Base-by-base conservation (phyloP, 64 coral and sea anemone genomes). In the Montipora cactus region DNA sequence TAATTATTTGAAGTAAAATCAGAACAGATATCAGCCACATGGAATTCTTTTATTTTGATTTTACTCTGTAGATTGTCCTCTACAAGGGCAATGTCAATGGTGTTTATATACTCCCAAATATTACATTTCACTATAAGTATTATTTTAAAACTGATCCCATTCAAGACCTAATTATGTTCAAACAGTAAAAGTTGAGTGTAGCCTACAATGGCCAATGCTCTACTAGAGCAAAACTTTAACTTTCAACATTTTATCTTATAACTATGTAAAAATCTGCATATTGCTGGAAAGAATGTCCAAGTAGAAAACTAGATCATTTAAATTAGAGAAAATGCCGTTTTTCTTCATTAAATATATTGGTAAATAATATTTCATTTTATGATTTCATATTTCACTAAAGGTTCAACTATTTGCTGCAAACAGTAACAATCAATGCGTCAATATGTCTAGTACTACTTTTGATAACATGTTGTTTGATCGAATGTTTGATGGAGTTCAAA, bases 281-380 rank as follows among this genome's bases (percentile, higher is more conserved):
- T 21, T 71, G 68, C 68, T 71, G 68, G 68, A n/a, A 71, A 23
- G 20, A 71, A 71, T 28, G 20, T 71, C 68, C 68, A 71, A 28
- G 68, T 71, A 71, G 19, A 71, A 71, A 71, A 71, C 21, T 71
- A 71, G 68, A 71, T 71, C 68, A 71, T 71, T 21, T 71, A 71
- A 71, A 71, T 71, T 71, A 71, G 68, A 21, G 68, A 71, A 71
- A 71, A 71, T 71, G 5, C 68, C 68, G 19, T 21, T 71, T 71
- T 71, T 71, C 62, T 71, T 23, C 68, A 71, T 23, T 71, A 71
- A 71, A 71, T 71, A 71, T 71, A 71, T 71, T 28, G 68, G 68
- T 71, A 71, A 71, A 71, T 71, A 71, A 71, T 71, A 71, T 71
- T 71, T 71, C 20, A 71, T 71, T 71, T 71, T 71, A 71, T 71